Conservation (phyloP, 2,797 vertebrate genomes). For the Mergus octosetaceus region DNA sequence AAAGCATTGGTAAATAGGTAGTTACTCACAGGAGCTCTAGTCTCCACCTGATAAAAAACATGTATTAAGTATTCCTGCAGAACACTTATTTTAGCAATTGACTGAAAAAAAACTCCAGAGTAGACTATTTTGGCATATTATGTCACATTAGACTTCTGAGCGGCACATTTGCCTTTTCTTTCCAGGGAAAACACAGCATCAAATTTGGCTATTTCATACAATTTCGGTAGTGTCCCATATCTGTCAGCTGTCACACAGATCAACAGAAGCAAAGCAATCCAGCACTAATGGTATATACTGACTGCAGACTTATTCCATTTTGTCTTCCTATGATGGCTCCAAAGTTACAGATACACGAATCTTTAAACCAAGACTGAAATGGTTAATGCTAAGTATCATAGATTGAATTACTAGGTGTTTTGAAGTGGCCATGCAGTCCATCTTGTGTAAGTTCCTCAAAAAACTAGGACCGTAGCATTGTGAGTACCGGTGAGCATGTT, state of each 20-base stretch:
- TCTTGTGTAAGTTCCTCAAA: neutral
- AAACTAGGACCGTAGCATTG: neutral
- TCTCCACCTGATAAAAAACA: neutral
- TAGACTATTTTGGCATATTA: neutral
- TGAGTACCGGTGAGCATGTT: neutral
- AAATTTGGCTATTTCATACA: neutral
- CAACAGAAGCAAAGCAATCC: neutral
- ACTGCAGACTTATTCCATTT: neutral
- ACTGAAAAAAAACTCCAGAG: conserved; percentile 3
- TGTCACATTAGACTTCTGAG: neutral
- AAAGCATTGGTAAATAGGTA: neutral
- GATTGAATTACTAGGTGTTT: neutral
- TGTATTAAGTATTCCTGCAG: neutral
- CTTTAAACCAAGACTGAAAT: neutral
- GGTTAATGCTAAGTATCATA: neutral
- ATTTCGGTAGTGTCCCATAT: neutral
- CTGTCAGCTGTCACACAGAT: neutral
- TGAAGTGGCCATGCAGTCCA: neutral
- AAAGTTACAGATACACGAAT: neutral
- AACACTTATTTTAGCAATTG: conserved; percentile 1
- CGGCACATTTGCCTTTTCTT: neutral
- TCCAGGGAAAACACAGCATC: neutral
- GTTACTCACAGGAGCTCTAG: neutral
- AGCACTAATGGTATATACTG: rapidly evolving
- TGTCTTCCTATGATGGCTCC: neutral